phyloP scores from a whole-genome alignment of 2,888 invertebrate genomes.

The Lacanobia oleracea region DNA sequence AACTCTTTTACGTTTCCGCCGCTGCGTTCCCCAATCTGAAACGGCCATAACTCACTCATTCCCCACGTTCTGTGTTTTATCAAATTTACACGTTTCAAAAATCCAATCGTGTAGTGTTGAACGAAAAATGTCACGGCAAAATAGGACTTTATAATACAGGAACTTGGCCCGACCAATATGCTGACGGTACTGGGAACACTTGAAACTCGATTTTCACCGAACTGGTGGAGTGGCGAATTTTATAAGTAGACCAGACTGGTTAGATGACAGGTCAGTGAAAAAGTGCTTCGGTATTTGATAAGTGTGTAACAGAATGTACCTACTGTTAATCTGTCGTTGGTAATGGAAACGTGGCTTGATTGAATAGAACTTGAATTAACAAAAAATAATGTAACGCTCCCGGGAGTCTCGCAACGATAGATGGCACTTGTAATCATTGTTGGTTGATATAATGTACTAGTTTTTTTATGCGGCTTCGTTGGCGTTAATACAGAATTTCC shows the following conservation, averaged over 20 bases:
- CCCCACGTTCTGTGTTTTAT: slow-evolving; percentile 80
- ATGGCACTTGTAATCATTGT: neutral
- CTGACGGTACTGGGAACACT: slow-evolving; percentile 82
- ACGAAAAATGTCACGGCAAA: slow-evolving; percentile 88
- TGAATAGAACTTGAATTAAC: neutral
- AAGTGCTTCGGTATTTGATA: neutral
- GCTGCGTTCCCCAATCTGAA: slow-evolving; percentile 62
- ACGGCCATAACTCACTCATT: slow-evolving; percentile 73
- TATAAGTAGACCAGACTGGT: slow-evolving; percentile 73
- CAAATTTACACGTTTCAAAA: slow-evolving; percentile 89
- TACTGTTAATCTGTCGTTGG: neutral
- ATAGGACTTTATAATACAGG: slow-evolving; percentile 87
- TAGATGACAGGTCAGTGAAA: slow-evolving; percentile 54
- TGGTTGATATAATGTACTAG: too few relatives aligned
- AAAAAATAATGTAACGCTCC: neutral
- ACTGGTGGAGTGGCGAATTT: slow-evolving; percentile 77
- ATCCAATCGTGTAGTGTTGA: slow-evolving; percentile 86
- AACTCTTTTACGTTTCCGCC: slow-evolving; percentile 58
- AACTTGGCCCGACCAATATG: slow-evolving; percentile 84
- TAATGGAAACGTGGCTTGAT: neutral
- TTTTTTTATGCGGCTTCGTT: too few relatives aligned
- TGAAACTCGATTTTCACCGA: slow-evolving; percentile 85
- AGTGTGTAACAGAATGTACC: neutral
- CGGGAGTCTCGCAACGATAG: too few relatives aligned
- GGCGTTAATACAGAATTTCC: too few relatives aligned